phyloP scores from a whole-genome alignment of 2,888 invertebrate species.

The Eumacrocentrus americanus region DNA sequence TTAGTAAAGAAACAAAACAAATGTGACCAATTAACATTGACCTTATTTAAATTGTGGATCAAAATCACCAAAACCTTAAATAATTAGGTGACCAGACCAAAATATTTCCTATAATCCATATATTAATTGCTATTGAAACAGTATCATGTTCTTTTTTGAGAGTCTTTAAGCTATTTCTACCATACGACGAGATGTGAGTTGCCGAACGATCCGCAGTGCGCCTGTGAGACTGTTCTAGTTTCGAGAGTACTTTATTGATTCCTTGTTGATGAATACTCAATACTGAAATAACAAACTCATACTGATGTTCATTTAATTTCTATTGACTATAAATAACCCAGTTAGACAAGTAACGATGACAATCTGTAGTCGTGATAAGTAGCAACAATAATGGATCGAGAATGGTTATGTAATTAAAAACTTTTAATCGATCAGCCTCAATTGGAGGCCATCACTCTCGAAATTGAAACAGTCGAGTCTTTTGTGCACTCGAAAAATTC shows the following conservation, averaged over 20 bases:
- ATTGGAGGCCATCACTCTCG: no score
- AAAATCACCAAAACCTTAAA: background rate
- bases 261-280: conserved; percentile 9
- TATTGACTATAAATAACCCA: conserved; percentile 15
- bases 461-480: conserved; percentile 34
- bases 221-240: conserved; percentile 34
- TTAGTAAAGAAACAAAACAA: background rate
- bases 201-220: conserved; percentile 14
- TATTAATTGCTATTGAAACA: background rate
- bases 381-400: no score
- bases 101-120: background rate
- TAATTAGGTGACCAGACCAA: conserved; percentile 4
- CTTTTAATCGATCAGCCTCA: no score
- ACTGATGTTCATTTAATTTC: background rate
- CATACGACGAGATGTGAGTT: conserved; percentile 1
- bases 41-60: conserved; percentile 8
- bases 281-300: conserved; percentile 6
- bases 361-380: no score
- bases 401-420: no score
- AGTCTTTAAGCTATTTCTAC: conserved; percentile 4
- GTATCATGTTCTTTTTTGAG: background rate
- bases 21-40: conserved; percentile 11
- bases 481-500: conserved; percentile 40
- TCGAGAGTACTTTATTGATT: conserved; percentile 29
- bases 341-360: conserved; percentile 35